Percentiles rank a stretch among this genome's conserved stretches.
Conservation (phyloP, 2,113 vertebrate species). For the Indicator indicator region DNA sequence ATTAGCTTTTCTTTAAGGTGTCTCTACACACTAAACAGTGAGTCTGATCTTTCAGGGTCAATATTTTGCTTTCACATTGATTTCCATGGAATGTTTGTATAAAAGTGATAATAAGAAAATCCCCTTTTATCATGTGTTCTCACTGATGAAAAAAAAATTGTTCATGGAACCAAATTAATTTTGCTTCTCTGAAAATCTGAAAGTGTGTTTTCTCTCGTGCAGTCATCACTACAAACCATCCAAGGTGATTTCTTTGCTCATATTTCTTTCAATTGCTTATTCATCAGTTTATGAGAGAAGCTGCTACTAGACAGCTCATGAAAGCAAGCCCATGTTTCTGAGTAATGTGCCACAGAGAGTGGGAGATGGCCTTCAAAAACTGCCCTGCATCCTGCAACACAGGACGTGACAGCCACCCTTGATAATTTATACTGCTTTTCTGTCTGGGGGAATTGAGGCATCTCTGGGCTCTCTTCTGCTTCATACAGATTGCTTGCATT, state of each 20-base stretch:
- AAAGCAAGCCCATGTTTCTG: not conserved
- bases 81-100: not conserved
- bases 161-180: not conserved
- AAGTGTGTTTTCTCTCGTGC: not conserved
- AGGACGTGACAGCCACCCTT: not conserved
- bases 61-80: not conserved
- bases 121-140: not conserved
- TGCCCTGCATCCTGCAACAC: not conserved
- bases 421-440: not conserved
- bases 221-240: not conserved
- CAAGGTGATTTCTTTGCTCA: conserved; percentile 11
- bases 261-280: conserved; percentile 9
- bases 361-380: not conserved
- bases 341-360: not conserved
- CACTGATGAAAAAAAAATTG: not conserved
- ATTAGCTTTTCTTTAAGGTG: not conserved
- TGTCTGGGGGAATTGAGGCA: not conserved
- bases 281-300: not conserved
- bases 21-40: not conserved
- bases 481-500: not conserved
- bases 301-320: not conserved
- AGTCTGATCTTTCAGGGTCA: not conserved
- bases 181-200: not conserved
- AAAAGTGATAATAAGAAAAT: not conserved
- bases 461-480: not conserved